Evolutionary conservation across 2,113 vertebrate species (phyloP), one percentile per base, ranked within the genome.

Genomic region (Pantherophis guttatus): DNA sequence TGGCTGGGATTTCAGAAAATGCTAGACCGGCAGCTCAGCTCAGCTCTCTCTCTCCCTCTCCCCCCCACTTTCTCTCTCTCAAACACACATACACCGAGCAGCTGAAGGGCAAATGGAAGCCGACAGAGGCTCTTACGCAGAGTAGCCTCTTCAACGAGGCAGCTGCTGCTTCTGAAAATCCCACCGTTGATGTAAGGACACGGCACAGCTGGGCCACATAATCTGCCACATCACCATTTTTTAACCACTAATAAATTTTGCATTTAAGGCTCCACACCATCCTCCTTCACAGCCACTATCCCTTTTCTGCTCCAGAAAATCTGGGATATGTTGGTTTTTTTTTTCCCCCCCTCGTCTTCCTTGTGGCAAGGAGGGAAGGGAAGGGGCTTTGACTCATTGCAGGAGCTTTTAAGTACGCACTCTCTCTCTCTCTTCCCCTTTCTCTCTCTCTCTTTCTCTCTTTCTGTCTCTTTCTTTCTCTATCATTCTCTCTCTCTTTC

Each of bases 241-340:
- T 70, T 75, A 33, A 39, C n/a, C 65, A 8, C 15, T 33, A 19
- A 81, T 81, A 39, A 19, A 81, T 81, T 81, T 81, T 81, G 70
- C 70, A 39, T 29, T 52, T 53, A 87, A 87, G 23, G 24, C 86
- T 13, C 11, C 12, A 6, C 24, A 12, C 86, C 23, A 52, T 29
- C 54, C 53, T 58, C 6, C 87, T 57, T 58, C 55, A 7, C 44
- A 58, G 21, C 24, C 55, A 24, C 39, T 1, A 12, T 17, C 3
- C 39, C 15, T 44, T 89, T 89, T 52, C 81, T 93, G 91, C 88
- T 9, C 23, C n/a, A 95, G 39, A 26, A 48, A 88, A 88, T n/a
- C 17, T 33, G 54, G 17, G 87, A 55, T 39, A 19, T 55, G 26
- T 17, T n/a, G 44, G 44, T 3, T 1, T 39, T 39, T 39, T 39